These are phyloP conservation scores for Dexiosoma caninum DNA, from an alignment of 2,888 invertebrate genomes.

Conservation along the genomic window DNA sequence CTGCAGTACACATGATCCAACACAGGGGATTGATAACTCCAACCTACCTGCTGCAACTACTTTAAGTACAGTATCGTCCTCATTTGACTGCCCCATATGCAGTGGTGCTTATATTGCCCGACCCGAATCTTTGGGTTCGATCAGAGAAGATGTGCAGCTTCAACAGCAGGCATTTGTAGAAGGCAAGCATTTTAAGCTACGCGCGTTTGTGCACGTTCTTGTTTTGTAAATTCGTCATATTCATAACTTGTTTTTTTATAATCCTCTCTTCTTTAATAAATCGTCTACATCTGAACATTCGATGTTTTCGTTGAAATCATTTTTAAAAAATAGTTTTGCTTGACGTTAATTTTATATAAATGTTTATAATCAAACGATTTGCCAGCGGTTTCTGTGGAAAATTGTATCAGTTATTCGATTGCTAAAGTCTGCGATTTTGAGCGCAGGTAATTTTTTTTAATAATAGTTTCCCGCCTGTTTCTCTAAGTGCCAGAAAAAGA, in stretches of 20 bases:
- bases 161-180: constrained; percentile 63
- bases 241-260: constrained; percentile 25
- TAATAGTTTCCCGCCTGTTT: too few species aligned
- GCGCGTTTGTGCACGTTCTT: constrained; percentile 66
- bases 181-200: constrained; percentile 73
- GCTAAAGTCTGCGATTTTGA: too few species aligned
- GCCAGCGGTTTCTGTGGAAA: background rate
- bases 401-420: background rate
- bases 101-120: constrained; percentile 61
- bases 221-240: constrained; percentile 65
- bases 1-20: constrained; percentile 52
- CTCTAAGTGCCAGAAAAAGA: too few species aligned
- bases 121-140: constrained; percentile 57
- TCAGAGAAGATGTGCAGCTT: constrained; percentile 43
- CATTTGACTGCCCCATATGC: constrained; percentile 72
- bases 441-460: too few species aligned
- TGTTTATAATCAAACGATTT: constrained; percentile 25
- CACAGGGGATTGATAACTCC: background rate
- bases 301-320: constrained; percentile 30
- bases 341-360: background rate
- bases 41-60: constrained; percentile 21
- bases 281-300: constrained; percentile 20
- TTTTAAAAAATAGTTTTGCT: constrained; percentile 14
- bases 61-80: constrained; percentile 58
- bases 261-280: constrained; percentile 32